phyloP scores from a whole-genome alignment of 2,113 vertebrate species.

The Propithecus coquereli region DNA sequence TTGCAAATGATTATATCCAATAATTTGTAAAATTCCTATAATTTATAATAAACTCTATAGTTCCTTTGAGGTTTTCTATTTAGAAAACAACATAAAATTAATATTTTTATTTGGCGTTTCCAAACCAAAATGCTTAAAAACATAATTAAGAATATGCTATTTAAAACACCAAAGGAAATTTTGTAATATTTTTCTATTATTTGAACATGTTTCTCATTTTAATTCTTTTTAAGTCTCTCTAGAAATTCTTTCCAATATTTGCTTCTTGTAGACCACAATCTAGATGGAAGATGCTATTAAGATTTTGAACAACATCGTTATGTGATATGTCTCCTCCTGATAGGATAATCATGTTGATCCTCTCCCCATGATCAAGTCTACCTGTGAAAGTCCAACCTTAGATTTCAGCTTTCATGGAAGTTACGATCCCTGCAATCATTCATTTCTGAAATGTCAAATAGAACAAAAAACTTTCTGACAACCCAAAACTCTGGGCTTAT shows the following conservation, averaged over 20 bases:
- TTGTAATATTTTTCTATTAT: not conserved
- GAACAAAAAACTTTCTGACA: not conserved
- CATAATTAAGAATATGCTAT: not conserved
- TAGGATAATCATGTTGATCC: not conserved
- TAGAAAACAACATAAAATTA: not conserved
- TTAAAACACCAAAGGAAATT: not conserved
- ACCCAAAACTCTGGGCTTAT: not conserved
- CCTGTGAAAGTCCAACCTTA: not conserved
- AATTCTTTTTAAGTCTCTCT: not conserved
- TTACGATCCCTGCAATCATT: not conserved
- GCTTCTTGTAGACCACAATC: not conserved
- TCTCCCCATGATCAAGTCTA: not conserved
- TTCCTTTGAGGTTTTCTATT: not conserved
- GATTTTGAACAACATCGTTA: not conserved
- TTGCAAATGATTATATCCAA: not conserved
- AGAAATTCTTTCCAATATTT: not conserved
- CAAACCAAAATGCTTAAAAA: not conserved
- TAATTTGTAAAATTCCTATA: not conserved
- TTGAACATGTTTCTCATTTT: not conserved
- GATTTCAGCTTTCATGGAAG: not conserved
- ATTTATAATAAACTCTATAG: not conserved
- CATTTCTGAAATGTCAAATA: not conserved
- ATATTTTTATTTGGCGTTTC: not conserved
- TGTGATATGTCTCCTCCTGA: not conserved
- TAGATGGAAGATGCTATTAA: not conserved